Evolutionary conservation across 2,888 invertebrate species (phyloP), one percentile per base, ranked within the genome.

Genomic region (Pachymerium ferrugineum): DNA sequence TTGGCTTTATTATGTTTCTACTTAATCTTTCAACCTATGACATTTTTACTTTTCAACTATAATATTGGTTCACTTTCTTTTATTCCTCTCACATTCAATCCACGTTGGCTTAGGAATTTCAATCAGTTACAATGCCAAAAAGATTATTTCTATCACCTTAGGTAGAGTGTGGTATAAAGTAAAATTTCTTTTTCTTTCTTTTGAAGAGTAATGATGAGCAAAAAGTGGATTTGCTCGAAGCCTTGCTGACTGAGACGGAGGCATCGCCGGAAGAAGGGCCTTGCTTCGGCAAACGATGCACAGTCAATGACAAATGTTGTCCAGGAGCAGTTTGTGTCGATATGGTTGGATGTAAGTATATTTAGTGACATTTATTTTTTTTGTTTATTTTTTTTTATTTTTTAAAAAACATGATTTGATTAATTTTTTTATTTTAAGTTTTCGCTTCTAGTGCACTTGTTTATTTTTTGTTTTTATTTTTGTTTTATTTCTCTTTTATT

Each of bases 291-390:
- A 87, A 87, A 72, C 88, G 72, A 42, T 94, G 93, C 80, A 86
- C 87, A 2, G 86, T 88, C 76, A 93, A 92, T 80, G 92, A 92
- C 19, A 89, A 92, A 80, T 94, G 93, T 83, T 94, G 93, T 83
- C 89, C 90, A 0, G 91, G 90, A 12, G 88, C 89, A 14, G 87
- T 93, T 74, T 94, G 93, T 82, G 87, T 89, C 35, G 86, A 86
- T 79, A 85, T 87, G 62, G 88, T 88, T 79, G 88, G 87, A 82
- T 86, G 89, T 88, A 83, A 86, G 82, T 79, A 12, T 62, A 14
- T 3, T 62, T 25, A 12, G 12, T 16, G 62, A 28, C 62, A 10
- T 5, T 22, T n/a, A n/a, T n/a, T 35, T 35, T 35, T 35, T 35
- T 10, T 35, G 38, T 35, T 35, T 12, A 35, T 35, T 12, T 10